Evolutionary conservation across 2,888 invertebrate species (phyloP).

Genomic region (Pecten maximus): DNA sequence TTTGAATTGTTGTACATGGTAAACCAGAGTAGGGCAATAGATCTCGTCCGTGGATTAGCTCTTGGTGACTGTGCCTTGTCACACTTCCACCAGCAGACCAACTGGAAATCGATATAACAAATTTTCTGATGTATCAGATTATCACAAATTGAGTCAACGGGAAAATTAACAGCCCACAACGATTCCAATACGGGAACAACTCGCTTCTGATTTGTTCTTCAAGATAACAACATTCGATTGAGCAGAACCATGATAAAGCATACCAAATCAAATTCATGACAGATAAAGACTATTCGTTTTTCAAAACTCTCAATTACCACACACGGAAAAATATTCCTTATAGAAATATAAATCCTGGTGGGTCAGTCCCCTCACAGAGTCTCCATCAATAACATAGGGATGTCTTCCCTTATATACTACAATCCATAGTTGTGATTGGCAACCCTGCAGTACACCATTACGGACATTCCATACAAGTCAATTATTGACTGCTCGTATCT

Average conservation of each 20-base stretch:
- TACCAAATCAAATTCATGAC: not conserved
- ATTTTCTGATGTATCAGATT: slow-evolving; percentile 15
- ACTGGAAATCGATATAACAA: not conserved
- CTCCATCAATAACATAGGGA: not conserved
- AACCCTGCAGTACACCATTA: not conserved
- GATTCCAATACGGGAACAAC: not conserved
- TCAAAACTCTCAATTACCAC: not conserved
- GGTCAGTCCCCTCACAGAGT: not conserved
- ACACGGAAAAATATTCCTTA: not conserved
- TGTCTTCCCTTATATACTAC: not conserved
- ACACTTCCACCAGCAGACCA: not conserved
- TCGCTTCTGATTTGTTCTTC: not conserved
- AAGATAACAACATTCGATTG: not conserved
- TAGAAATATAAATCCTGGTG: not conserved
- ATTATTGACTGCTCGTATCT: not conserved
- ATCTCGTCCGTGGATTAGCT: not conserved
- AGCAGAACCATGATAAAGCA: not conserved
- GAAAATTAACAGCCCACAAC: not conserved
- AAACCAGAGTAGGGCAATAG: not conserved
- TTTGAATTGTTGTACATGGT: not conserved
- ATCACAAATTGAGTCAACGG: slow-evolving; percentile 15
- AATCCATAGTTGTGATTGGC: not conserved
- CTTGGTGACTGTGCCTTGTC: not conserved
- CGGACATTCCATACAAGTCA: slow-evolving; percentile 10
- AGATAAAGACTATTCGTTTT: not conserved